A percentile compares a stretch with the other conserved stretches of the same genome.
phyloP scores from a whole-genome alignment of 2,113 vertebrate species.

The Rhagologus leucostigma region DNA sequence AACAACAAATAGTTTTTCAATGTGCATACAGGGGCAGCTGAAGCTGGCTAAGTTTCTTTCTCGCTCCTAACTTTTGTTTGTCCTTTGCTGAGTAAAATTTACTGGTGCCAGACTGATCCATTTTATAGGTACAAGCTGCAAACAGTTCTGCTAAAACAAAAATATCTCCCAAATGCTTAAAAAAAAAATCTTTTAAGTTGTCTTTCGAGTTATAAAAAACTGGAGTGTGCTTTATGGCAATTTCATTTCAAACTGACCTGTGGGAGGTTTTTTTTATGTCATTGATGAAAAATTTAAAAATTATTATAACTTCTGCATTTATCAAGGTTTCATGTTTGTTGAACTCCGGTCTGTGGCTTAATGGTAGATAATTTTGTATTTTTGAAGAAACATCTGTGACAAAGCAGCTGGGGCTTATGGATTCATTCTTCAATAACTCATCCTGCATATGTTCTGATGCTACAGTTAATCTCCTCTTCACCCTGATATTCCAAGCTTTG shows the following conservation, averaged over 20 bases:
- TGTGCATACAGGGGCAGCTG: background rate
- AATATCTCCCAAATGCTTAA: background rate
- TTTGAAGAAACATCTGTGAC: constrained; percentile 18
- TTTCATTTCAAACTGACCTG: constrained; percentile 41
- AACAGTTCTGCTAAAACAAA: background rate
- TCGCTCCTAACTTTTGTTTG: background rate
- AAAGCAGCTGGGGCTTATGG: background rate
- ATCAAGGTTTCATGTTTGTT: constrained; percentile 20
- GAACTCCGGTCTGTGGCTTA: constrained; percentile 11
- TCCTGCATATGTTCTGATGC: background rate
- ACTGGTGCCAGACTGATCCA: background rate
- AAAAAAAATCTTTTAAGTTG: constrained; percentile 7
- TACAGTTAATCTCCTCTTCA: background rate
- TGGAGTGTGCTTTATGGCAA: background rate
- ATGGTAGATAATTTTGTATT: constrained; percentile 10
- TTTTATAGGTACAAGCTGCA: background rate
- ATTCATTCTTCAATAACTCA: background rate
- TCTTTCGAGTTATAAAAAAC: constrained; percentile 28
- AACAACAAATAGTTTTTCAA: background rate
- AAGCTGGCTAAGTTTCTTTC: constrained; percentile 3
- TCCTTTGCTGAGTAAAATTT: background rate
- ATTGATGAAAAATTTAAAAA: constrained; percentile 21
- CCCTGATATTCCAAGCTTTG: background rate
- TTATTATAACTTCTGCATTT: constrained; percentile 30
- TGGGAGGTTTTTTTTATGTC: background rate